Percentiles rank a stretch among this genome's conserved stretches.
phyloP scores from a whole-genome alignment of 2,888 invertebrate species.

The Cheilosia pagana region DNA sequence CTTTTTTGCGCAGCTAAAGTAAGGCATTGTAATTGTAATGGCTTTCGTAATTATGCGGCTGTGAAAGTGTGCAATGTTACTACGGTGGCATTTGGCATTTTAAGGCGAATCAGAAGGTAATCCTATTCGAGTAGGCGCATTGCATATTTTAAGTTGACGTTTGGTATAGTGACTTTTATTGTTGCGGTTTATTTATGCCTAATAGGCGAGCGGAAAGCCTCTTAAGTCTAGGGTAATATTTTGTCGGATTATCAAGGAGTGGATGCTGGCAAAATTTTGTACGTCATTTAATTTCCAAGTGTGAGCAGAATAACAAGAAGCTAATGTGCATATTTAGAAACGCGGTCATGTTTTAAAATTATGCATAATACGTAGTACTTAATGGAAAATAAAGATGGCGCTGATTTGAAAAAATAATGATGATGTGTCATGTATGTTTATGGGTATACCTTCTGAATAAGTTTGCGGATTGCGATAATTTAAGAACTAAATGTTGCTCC shows the following conservation, averaged over 20 bases:
- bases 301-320: too few species aligned
- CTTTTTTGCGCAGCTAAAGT: neutral
- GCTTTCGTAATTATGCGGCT: neutral
- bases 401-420: too few species aligned
- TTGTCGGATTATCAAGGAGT: neutral
- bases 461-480: too few species aligned
- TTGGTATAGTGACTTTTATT: neutral
- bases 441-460: too few species aligned
- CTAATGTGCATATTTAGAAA: too few species aligned
- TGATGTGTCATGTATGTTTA: too few species aligned
- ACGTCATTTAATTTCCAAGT: neutral
- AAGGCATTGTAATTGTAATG: too few species aligned
- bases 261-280: neutral
- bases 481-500: too few species aligned
- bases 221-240: too few species aligned
- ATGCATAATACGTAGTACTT: too few species aligned
- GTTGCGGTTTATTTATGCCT: neutral
- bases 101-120: neutral
- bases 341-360: too few species aligned
- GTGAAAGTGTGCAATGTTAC: neutral
- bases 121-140: slow-evolving; percentile 10
- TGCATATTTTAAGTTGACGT: neutral
- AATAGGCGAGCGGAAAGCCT: neutral
- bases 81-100: neutral
- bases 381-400: too few species aligned